Evolutionary conservation across 2,888 invertebrate genomes (phyloP).

Genomic region (Carabus problematicus): DNA sequence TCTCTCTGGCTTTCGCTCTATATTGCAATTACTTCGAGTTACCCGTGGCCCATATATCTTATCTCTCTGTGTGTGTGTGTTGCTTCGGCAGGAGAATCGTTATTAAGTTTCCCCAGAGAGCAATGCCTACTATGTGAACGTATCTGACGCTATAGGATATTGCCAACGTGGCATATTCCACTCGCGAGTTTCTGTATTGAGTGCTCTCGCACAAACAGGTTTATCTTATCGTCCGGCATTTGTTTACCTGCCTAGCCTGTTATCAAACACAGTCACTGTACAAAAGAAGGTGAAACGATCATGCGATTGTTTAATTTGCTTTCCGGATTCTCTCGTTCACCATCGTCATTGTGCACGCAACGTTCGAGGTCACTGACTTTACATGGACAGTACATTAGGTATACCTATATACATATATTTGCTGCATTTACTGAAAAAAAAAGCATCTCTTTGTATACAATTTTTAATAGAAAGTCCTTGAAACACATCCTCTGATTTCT

Average conservation of each 20-base stretch:
- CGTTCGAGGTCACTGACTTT: conserved; percentile 1
- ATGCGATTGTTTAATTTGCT: conserved; percentile 14
- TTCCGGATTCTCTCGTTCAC: conserved; percentile 16
- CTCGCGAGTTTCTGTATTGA: not conserved
- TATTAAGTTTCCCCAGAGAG: too few species aligned
- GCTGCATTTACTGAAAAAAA: too few species aligned
- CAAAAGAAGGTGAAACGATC: conserved; percentile 11
- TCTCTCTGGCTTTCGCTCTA: not conserved
- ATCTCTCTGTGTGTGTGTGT: not conserved
- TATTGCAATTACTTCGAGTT: not conserved
- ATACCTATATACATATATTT: too few species aligned
- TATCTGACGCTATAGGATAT: too few species aligned
- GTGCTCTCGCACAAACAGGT: not conserved
- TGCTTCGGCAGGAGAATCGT: not conserved
- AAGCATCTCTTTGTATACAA: too few species aligned
- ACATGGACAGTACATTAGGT: not conserved
- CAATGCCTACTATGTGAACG: too few species aligned
- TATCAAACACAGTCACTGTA: not conserved
- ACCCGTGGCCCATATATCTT: not conserved
- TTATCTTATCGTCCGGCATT: conserved; percentile 11
- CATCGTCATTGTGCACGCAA: not conserved
- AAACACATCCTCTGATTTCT: too few species aligned
- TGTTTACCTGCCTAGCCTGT: not conserved
- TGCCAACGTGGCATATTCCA: conserved; percentile 1
- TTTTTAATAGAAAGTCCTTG: too few species aligned